Conservation (phyloP, 30 jellyfish, hydroid and myxozoan species). For the Chrysaora quinquecirrha region DNA sequence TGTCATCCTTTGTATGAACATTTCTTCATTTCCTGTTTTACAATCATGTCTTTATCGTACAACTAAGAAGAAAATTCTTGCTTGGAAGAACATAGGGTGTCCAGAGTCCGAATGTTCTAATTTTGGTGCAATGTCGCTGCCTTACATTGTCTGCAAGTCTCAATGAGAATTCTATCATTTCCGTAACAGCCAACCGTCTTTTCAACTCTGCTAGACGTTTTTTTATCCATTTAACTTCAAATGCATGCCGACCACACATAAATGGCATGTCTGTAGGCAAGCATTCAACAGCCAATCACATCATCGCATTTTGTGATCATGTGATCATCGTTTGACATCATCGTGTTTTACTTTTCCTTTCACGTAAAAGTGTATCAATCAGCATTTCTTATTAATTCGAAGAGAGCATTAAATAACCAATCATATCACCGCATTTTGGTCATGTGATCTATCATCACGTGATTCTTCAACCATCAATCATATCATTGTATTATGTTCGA, state of each 20-base stretch:
- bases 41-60: background rate
- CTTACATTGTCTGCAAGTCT: background rate
- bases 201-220: background rate
- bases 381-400: background rate
- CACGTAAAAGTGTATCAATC: background rate
- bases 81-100: background rate
- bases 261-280: background rate
- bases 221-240: background rate
- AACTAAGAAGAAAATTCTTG: background rate
- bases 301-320: background rate
- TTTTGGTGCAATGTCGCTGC: background rate
- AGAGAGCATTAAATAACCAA: too few relatives aligned
- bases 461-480: background rate
- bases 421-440: too few relatives aligned
- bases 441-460: background rate
- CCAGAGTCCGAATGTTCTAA: background rate
- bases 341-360: background rate
- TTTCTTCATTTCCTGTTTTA: background rate
- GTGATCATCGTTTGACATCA: background rate
- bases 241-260: background rate
- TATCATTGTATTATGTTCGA: background rate
- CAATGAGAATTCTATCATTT: background rate
- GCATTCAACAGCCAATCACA: background rate
- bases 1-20: background rate
- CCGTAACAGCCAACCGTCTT: background rate